Evolutionary conservation across 1,140 invertebrate species (phyloP).

Genomic region (Ganaspis sp.): DNA sequence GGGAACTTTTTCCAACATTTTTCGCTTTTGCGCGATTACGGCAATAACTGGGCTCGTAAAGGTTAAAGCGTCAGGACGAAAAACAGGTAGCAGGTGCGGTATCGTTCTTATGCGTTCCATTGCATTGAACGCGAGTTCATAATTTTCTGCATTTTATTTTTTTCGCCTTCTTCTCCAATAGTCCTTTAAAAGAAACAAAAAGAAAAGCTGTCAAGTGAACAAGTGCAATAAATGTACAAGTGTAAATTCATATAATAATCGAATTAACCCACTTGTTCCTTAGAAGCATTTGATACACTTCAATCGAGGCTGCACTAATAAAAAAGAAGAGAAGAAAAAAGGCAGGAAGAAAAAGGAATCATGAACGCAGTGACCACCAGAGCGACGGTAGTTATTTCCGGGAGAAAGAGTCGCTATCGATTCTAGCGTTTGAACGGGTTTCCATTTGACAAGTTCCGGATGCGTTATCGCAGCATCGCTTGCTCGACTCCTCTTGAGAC

Average conservation of each 20-base stretch:
- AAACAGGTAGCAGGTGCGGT: conserved; percentile 26
- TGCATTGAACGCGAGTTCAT: conserved; percentile 6
- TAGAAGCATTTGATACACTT: neutral
- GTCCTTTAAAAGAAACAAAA: neutral
- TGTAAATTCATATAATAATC: conserved; percentile 1
- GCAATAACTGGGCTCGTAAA: conserved; percentile 28
- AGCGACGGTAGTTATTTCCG: conserved; percentile 7
- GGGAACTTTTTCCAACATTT: conserved; percentile 22
- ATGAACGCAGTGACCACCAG: neutral
- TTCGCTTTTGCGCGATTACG: conserved; percentile 24
- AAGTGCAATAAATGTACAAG: neutral
- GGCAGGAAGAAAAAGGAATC: neutral
- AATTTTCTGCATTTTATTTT: neutral
- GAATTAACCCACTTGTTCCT: neutral
- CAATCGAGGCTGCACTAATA: neutral
- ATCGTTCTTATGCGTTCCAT: neutral
- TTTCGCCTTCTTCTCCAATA: neutral
- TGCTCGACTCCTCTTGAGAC: neutral
- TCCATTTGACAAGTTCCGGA: conserved; percentile 11
- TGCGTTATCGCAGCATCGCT: conserved; percentile 17
- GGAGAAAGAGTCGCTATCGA: conserved; percentile 17
- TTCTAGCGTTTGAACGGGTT: conserved; percentile 7
- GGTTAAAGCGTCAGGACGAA: conserved; percentile 10
- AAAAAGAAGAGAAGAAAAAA: neutral
- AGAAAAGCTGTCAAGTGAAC: neutral